Evolutionary conservation across 2,797 vertebrate genomes (phyloP).

Genomic region (Pipistrellus pipistrellus): DNA sequence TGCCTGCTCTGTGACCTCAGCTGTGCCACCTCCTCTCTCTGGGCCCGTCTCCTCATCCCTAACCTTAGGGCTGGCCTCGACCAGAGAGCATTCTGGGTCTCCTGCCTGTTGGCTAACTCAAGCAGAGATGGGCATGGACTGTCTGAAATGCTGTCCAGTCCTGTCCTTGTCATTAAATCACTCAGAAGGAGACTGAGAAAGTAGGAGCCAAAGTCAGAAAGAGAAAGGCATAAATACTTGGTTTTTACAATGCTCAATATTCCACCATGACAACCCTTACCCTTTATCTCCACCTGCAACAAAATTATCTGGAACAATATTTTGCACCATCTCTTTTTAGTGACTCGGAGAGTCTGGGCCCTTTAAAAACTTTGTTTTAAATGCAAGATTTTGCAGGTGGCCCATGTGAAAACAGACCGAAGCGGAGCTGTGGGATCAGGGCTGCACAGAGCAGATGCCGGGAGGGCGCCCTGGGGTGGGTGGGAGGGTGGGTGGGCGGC

Average conservation of each 20-base stretch:
- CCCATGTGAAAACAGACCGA: not conserved
- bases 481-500: not conserved
- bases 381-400: not conserved
- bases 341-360: not conserved
- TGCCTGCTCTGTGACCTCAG: not conserved
- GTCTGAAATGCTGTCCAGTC: not conserved
- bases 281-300: not conserved
- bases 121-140: not conserved
- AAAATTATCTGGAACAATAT: slow-evolving; percentile 31
- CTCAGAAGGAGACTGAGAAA: not conserved
- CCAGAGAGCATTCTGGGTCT: not conserved
- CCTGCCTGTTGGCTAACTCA: not conserved
- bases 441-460: not conserved
- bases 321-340: not conserved
- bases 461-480: not conserved
- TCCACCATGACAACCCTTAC: not conserved
- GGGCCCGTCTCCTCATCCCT: not conserved
- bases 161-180: not conserved
- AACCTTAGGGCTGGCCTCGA: not conserved
- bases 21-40: not conserved
- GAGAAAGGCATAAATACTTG: not conserved
- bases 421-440: not conserved
- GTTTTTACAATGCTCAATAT: not conserved
- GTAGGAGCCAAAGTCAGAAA: not conserved
- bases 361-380: not conserved